Conservation (phyloP, 1,140 invertebrate genomes). For the Nymphalis io region DNA sequence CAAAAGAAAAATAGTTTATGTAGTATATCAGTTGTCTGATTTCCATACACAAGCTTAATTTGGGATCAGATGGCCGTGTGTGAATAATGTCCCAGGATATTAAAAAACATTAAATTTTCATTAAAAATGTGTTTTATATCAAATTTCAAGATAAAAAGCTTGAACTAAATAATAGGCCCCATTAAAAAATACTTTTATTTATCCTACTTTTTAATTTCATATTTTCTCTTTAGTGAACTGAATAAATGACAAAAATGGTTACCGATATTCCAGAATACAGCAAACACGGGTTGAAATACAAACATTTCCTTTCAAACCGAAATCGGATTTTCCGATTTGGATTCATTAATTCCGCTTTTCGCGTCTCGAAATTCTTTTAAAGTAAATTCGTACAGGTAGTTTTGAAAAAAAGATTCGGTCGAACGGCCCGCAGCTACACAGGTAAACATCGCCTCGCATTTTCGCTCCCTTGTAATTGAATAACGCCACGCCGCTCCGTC, state of each 20-base stretch:
- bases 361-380: slow-evolving; percentile 25
- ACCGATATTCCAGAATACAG: slow-evolving; percentile 41
- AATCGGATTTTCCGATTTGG: slow-evolving; percentile 27
- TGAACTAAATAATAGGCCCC: too few species aligned
- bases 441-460: slow-evolving; percentile 57
- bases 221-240: too few species aligned
- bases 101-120: too few species aligned
- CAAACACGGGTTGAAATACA: slow-evolving; percentile 20
- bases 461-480: slow-evolving; percentile 65
- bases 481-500: slow-evolving; percentile 56
- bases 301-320: slow-evolving; percentile 37
- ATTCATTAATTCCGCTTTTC: slow-evolving; percentile 32
- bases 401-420: slow-evolving; percentile 46
- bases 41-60: too few species aligned
- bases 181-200: too few species aligned
- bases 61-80: too few species aligned
- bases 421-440: slow-evolving; percentile 54
- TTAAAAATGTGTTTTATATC: too few species aligned
- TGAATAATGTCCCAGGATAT: too few species aligned
- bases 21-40: too few species aligned
- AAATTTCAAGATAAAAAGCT: too few species aligned
- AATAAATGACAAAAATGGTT: slow-evolving; percentile 64
- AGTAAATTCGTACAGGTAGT: slow-evolving; percentile 41
- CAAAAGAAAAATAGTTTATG: too few species aligned
- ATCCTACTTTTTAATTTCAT: too few species aligned